phyloP scores from a whole-genome alignment of 2,797 vertebrate species.

The Podargus strigoides region DNA sequence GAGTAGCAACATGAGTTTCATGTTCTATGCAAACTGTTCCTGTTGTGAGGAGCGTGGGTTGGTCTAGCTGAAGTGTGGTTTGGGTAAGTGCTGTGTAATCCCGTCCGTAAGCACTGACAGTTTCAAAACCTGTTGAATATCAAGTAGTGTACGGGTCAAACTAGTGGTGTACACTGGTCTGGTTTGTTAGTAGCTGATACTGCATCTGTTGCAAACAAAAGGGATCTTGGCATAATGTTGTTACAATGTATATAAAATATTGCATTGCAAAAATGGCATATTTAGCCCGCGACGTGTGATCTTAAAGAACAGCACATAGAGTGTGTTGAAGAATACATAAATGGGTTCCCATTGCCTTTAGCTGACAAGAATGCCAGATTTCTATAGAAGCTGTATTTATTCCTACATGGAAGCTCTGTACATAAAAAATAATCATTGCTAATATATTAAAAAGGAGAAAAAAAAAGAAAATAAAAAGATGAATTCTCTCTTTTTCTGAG shows the following conservation, averaged over 20 bases:
- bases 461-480: not conserved
- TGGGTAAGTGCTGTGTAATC: not conserved
- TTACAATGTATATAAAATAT: not conserved
- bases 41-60: not conserved
- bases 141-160: not conserved
- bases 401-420: not conserved
- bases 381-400: not conserved
- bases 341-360: not conserved
- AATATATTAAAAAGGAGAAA: not conserved
- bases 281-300: accelerated
- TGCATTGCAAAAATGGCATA: accelerated
- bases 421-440: not conserved
- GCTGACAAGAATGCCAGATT: not conserved
- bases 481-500: not conserved
- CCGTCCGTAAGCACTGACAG: accelerated
- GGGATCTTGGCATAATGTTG: not conserved
- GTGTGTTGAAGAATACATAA: not conserved
- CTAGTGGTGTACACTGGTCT: not conserved
- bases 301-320: not conserved
- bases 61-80: not conserved
- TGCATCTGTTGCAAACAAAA: not conserved
- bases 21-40: not conserved
- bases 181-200: not conserved
- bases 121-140: not conserved
- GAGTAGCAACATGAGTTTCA: not conserved